Evolutionary conservation across 2,888 invertebrate genomes (phyloP).

Genomic region (Pemphredon lugubris): DNA sequence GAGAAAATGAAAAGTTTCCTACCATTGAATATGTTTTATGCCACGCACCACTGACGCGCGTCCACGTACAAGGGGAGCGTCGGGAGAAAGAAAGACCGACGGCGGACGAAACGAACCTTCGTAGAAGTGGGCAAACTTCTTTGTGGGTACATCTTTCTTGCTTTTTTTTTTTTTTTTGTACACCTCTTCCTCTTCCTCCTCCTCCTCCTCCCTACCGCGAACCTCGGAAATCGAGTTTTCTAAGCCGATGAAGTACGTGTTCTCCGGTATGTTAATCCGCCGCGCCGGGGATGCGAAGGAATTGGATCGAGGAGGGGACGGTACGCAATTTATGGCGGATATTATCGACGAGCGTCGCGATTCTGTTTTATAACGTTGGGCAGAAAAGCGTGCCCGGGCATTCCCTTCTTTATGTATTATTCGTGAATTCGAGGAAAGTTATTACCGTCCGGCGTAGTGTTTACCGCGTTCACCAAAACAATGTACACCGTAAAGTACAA

Average conservation of each 20-base stretch:
- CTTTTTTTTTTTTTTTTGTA: neutral
- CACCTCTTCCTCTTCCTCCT: neutral
- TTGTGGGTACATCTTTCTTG: neutral
- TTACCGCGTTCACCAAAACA: no score
- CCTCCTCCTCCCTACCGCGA: no score
- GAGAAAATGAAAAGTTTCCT: constrained; percentile 62
- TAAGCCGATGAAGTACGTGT: neutral
- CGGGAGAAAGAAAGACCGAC: constrained; percentile 14
- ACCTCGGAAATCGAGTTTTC: neutral
- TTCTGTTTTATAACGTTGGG: neutral
- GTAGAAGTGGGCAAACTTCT: constrained; percentile 9
- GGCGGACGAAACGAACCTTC: neutral
- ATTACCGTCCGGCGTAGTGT: no score
- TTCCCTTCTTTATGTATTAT: no score
- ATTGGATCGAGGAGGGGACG: constrained; percentile 6
- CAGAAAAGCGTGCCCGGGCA: no score
- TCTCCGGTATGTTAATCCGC: neutral
- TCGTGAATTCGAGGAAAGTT: no score
- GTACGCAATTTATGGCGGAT: neutral
- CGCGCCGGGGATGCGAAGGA: neutral
- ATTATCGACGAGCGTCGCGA: constrained; percentile 8
- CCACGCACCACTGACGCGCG: constrained; percentile 27
- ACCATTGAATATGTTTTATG: constrained; percentile 59
- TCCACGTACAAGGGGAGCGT: neutral
- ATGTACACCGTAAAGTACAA: no score